Evolutionary conservation across 30 jellyfish, hydroid and myxozoan species (phyloP), one percentile per base, ranked within the genome.

Genomic region (Aurelia aurita): DNA sequence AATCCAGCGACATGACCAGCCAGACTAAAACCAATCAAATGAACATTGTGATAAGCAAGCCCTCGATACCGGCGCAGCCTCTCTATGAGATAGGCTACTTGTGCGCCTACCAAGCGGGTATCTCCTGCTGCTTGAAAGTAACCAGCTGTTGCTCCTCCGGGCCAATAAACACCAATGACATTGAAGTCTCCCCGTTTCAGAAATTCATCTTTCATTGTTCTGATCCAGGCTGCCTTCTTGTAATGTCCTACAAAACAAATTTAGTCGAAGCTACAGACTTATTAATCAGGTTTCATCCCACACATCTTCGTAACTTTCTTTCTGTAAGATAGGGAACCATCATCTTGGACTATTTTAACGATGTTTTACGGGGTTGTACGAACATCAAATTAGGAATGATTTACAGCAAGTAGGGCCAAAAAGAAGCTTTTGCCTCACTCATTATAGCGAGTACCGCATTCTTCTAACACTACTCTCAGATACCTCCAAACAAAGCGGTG

Each of bases 1-100:
- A 45, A 90, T 10, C 96, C 96, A 5, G 90, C 83, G 21, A 74
- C 71, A 23, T 90, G 97, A 6, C 96, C 91, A 18, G 96, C 97
- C 32, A 90, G 79, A 15, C 97, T 85, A 60, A 90, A 90, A 27
- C 96, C 97, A 74, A 90, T 78, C 59, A 90, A 25, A 51, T 84
- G 96, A 29, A 84, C 64, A 39, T 35, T 74, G 45, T 35, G 25
- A 60, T 32, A 75, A 47, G 61, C 21, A 75, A 90, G n/a, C 11
- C 86, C 88, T n/a, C 69, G 72, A 35, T 79, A 90, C 26, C 62
- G 70, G 29, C 59, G 76, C 16, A 89, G 73, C 29, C 29, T 64
- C 54, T 68, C 70, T 16, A 89, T 46, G 62, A 89, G 45, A 45
- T 80, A 27, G 23, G 94, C 74, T 14, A 80, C 22, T 51, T 76